Percentiles rank a stretch among this genome's conserved stretches.
Conservation (phyloP, 2,888 invertebrate species). For the Diarsia dahlii region DNA sequence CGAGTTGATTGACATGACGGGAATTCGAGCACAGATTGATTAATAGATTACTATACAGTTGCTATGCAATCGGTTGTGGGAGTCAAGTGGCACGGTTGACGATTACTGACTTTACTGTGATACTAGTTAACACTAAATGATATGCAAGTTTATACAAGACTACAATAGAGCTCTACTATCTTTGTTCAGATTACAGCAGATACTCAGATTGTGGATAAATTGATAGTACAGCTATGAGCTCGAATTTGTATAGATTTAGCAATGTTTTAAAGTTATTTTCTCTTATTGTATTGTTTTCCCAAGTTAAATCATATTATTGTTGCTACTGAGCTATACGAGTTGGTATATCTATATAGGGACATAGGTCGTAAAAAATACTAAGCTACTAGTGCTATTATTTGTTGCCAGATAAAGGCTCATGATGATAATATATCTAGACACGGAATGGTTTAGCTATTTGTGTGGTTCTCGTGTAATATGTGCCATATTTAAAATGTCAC, state of each 20-base stretch:
- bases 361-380: background rate
- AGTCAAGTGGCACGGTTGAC: slow-evolving; percentile 3
- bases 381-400: background rate
- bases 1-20: slow-evolving; percentile 8
- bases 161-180: slow-evolving; percentile 7
- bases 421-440: no score
- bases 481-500: no score
- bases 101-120: no score
- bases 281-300: background rate
- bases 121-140: slow-evolving; percentile 24
- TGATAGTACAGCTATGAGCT: background rate
- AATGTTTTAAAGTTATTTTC: background rate
- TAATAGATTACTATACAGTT: slow-evolving; percentile 10
- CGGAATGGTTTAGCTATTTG: no score
- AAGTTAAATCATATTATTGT: background rate
- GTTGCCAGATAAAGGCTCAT: no score
- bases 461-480: no score
- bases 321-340: background rate
- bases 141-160: slow-evolving; percentile 1
- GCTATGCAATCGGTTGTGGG: slow-evolving; percentile 7
- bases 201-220: slow-evolving; percentile 2
- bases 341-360: no score
- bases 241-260: background rate
- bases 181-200: slow-evolving; percentile 2
- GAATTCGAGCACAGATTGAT: slow-evolving; percentile 1